phyloP scores from a whole-genome alignment of 1,140 invertebrate genomes.

The Thaumetopoea pityocampa region DNA sequence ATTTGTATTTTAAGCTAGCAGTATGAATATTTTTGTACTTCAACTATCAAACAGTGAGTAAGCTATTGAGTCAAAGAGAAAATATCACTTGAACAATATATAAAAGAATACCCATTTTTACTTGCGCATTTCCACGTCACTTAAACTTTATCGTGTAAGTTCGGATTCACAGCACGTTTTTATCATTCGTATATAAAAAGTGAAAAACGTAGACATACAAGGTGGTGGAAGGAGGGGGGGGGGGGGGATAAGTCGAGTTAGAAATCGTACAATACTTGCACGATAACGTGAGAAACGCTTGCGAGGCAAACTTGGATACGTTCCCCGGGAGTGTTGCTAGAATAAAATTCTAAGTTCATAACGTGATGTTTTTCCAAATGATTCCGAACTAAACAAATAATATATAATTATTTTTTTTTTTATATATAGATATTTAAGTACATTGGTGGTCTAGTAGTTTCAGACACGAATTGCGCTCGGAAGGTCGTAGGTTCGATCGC shows the following conservation, averaged over 20 bases:
- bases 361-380: neutral
- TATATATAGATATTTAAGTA: too few species aligned
- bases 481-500: too few species aligned
- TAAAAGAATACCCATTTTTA: slow-evolving; percentile 1
- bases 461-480: too few species aligned
- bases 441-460: too few species aligned
- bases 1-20: too few species aligned
- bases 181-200: slow-evolving; percentile 31
- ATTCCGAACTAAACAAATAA: neutral
- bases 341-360: slow-evolving; percentile 5
- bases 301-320: slow-evolving; percentile 7
- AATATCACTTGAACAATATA: slow-evolving; percentile 4
- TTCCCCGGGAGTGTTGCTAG: slow-evolving; percentile 8
- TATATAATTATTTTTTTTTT: neutral
- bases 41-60: too few species aligned
- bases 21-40: too few species aligned
- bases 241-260: slow-evolving; percentile 12
- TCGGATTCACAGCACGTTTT: slow-evolving; percentile 22
- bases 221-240: too few species aligned
- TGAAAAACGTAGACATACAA: slow-evolving; percentile 26
- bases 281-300: slow-evolving; percentile 12
- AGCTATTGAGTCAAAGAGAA: neutral
- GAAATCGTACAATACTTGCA: slow-evolving; percentile 14
- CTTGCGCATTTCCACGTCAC: slow-evolving; percentile 1
- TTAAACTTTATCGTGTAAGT: slow-evolving; percentile 8